Evolutionary conservation across 2,797 vertebrate species (phyloP).

Genomic region (Enteromius thamalakanensis): DNA sequence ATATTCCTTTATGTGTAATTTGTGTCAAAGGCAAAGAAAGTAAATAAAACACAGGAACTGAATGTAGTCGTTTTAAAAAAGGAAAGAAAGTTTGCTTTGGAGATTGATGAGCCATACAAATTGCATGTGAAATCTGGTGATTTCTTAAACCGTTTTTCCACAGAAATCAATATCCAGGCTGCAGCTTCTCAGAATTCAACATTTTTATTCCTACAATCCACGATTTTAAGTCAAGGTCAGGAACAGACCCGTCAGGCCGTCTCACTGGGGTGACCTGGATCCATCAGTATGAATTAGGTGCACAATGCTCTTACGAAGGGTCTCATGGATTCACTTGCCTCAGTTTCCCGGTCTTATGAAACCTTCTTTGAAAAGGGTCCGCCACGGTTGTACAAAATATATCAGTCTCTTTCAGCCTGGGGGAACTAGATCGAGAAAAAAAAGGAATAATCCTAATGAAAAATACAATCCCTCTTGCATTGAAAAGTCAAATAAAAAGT

Average conservation of each 20-base stretch:
- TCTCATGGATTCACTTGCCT: constrained; percentile 77
- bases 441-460: constrained; percentile 68
- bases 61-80: background rate
- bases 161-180: constrained; percentile 11
- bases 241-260: constrained; percentile 74
- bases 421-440: constrained; percentile 68
- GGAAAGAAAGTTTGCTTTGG: background rate
- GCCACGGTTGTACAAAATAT: constrained; percentile 78
- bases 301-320: constrained; percentile 73
- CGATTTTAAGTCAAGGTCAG: constrained; percentile 63
- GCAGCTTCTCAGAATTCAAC: constrained; percentile 49
- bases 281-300: constrained; percentile 80
- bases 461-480: constrained; percentile 76
- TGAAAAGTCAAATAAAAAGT: constrained; percentile 73
- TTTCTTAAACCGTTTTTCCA: constrained; percentile 32
- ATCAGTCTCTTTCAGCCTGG: constrained; percentile 77
- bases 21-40: background rate
- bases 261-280: constrained; percentile 77
- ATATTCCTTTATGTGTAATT: background rate
- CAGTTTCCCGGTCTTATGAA: constrained; percentile 76
- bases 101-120: constrained; percentile 17
- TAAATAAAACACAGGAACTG: background rate
- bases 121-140: constrained; percentile 13
- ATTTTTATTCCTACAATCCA: constrained; percentile 17
- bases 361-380: constrained; percentile 76